These are phyloP conservation scores for Marmota monax DNA, from an alignment of 2,113 vertebrate species.

Conservation along the genomic window DNA sequence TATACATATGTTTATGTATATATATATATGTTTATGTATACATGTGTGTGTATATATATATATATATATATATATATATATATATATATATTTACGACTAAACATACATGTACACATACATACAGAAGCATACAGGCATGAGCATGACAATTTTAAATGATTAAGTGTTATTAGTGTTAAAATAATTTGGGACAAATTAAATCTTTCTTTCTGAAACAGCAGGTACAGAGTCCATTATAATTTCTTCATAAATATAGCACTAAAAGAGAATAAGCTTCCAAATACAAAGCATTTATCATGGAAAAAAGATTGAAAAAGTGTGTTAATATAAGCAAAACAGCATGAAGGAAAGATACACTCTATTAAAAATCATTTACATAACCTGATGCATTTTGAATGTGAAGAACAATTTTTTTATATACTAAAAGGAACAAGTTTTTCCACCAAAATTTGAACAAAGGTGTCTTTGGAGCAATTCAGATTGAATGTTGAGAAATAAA, in stretches of 20 bases:
- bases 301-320: conserved; percentile 65
- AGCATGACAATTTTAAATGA: background rate
- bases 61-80: no score
- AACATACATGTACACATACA: background rate
- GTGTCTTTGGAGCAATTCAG: background rate
- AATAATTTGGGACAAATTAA: conserved; percentile 56
- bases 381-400: conserved; percentile 29
- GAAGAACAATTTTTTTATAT: background rate
- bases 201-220: conserved; percentile 33
- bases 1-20: no score
- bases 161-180: conserved; percentile 18
- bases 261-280: conserved; percentile 38
- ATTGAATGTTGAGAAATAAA: conserved; percentile 15
- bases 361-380: conserved; percentile 61
- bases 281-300: conserved; percentile 46
- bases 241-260: conserved; percentile 55
- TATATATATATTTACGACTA: background rate
- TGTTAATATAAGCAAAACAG: conserved; percentile 65
- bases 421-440: background rate
- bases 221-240: conserved; percentile 29
- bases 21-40: background rate
- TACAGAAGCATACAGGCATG: background rate
- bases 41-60: no score
- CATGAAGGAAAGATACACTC: conserved; percentile 35
- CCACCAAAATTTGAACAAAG: conserved; percentile 16